Conservation (phyloP, 2,888 invertebrate genomes). For the Ennomos fuscantarius region DNA sequence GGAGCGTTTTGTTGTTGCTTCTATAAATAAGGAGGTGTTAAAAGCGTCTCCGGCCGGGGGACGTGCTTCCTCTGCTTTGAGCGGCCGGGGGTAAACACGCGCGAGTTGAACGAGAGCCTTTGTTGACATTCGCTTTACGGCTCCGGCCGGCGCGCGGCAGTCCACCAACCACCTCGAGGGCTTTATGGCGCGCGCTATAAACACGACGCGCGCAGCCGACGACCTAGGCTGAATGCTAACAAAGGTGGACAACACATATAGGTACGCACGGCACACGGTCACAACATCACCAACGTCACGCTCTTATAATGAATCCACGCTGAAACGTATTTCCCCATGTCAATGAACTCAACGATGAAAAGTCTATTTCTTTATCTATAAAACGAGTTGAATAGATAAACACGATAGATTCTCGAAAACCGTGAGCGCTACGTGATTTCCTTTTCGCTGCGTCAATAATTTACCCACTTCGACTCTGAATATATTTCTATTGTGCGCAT, state of each 20-base stretch:
- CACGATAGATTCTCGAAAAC: slow-evolving; percentile 65
- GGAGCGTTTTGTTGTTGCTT: slow-evolving; percentile 70
- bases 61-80: slow-evolving; percentile 82
- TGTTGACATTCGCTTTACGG: slow-evolving; percentile 81
- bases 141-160: slow-evolving; percentile 32
- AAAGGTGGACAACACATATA: slow-evolving; percentile 48
- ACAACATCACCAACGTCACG: slow-evolving; percentile 26
- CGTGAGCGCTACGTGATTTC: slow-evolving; percentile 71
- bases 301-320: slow-evolving; percentile 22
- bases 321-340: slow-evolving; percentile 37
- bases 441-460: slow-evolving; percentile 65
- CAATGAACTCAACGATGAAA: slow-evolving; percentile 47
- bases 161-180: slow-evolving; percentile 56
- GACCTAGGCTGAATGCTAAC: slow-evolving; percentile 39
- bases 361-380: slow-evolving; percentile 45
- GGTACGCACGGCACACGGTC: slow-evolving; percentile 26
- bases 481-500: slow-evolving; percentile 74
- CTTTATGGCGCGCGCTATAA: slow-evolving; percentile 68
- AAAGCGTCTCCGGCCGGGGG: slow-evolving; percentile 80
- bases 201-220: slow-evolving; percentile 48
- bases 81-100: slow-evolving; percentile 78
- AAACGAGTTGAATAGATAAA: slow-evolving; percentile 54
- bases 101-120: slow-evolving; percentile 71
- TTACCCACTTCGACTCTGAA: slow-evolving; percentile 57
- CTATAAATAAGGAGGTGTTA: slow-evolving; percentile 85